Evolutionary conservation across 2,797 vertebrate genomes (phyloP).

Genomic region (Thaleichthys pacificus): DNA sequence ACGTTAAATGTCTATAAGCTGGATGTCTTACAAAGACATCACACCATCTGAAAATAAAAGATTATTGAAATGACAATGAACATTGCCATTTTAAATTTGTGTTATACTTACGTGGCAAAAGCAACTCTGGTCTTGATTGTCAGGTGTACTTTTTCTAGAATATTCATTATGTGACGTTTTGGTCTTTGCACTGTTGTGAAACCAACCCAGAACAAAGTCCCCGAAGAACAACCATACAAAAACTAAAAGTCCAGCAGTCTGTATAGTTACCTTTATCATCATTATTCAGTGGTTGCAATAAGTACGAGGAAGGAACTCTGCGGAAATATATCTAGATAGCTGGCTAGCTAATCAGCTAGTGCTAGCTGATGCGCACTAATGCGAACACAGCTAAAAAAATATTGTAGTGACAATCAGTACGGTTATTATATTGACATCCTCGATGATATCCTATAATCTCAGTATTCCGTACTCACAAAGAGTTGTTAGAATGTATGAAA

Average conservation of each 20-base stretch:
- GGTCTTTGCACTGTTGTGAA: conserved; percentile 49
- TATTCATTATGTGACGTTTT: conserved; percentile 44
- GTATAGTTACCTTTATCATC: conserved; percentile 63
- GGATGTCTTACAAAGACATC: not conserved
- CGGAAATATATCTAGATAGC: not conserved
- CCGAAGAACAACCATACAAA: conserved; percentile 55
- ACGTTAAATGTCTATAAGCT: no score
- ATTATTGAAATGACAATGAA: not conserved
- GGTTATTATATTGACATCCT: not conserved
- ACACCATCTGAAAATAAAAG: not conserved
- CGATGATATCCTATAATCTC: not conserved
- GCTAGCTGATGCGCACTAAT: conserved; percentile 1
- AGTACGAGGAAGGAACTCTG: not conserved
- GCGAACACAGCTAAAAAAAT: not conserved
- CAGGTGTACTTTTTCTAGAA: conserved; percentile 13
- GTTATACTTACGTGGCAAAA: conserved; percentile 73
- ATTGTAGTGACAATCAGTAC: not conserved
- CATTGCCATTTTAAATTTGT: not conserved
- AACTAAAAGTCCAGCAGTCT: conserved; percentile 43
- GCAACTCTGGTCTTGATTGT: conserved; percentile 73
- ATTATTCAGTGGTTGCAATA: conserved; percentile 13
- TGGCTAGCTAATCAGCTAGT: not conserved
- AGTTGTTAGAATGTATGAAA: not conserved
- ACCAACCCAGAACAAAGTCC: conserved; percentile 66
- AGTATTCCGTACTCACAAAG: not conserved